Percentiles rank a stretch among this genome's conserved stretches.
phyloP scores from a whole-genome alignment of 2,888 invertebrate genomes.

The Neria commutata region DNA sequence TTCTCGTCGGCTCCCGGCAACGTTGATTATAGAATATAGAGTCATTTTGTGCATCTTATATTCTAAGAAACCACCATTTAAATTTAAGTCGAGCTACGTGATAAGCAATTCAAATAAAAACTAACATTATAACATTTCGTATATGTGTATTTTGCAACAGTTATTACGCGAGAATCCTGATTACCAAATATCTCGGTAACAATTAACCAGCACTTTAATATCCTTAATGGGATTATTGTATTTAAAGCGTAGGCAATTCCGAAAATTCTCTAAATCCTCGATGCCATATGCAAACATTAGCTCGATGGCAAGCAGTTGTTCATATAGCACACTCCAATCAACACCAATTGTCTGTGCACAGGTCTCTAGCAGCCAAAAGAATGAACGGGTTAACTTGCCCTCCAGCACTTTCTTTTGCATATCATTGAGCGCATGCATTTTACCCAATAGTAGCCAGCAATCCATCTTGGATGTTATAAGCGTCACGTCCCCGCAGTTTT shows the following conservation, averaged over 20 bases:
- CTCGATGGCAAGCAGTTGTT: conserved; percentile 55
- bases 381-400: conserved; percentile 49
- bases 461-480: conserved; percentile 55
- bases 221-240: conserved; percentile 43
- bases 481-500: conserved; percentile 20
- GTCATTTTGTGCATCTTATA: too few relatives aligned
- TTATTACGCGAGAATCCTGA: background rate
- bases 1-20: too few relatives aligned
- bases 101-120: background rate
- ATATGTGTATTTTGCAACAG: background rate
- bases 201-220: conserved; percentile 37
- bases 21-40: too few relatives aligned
- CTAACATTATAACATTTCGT: background rate
- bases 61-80: too few relatives aligned
- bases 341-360: conserved; percentile 54
- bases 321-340: conserved; percentile 48
- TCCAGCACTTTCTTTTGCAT: conserved; percentile 41
- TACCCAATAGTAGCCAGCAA: conserved; percentile 56
- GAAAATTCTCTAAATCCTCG: conserved; percentile 43
- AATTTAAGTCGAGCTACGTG: background rate
- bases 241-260: conserved; percentile 40
- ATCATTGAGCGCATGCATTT: conserved; percentile 26
- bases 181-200: conserved; percentile 47
- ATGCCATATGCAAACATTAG: conserved; percentile 53
- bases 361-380: conserved; percentile 58